Evolutionary conservation across 2,797 vertebrate species (phyloP), one percentile per base, ranked within the genome.

Genomic region (Spondyliosoma cantharus): DNA sequence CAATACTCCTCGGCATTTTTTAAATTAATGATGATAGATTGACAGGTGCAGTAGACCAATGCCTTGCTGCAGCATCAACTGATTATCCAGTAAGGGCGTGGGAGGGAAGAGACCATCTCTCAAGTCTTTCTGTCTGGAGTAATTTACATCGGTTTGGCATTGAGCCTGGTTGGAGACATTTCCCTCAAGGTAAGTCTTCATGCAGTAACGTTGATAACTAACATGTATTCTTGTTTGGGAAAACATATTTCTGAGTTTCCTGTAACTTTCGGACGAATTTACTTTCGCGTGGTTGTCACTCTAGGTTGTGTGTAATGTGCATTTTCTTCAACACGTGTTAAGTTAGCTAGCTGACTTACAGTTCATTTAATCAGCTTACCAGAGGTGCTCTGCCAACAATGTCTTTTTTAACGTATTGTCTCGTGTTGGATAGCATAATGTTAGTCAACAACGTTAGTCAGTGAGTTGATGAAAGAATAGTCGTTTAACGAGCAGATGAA

Each of bases 41-140:
- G 90, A 87, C 87, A 89, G 82, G 17, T 60, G 12, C 3, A 50
- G 1, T 67, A 1, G 75, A 74, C 91, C 87, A 91, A 88, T 90
- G 32, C 0, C 19, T 6, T 27, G 20, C 20, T 43, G n/a, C 7
- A 15, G 9, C 59, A 32, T 29, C 0, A 1, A 5, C 22, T 27
- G 32, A 54, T 57, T 20, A 32, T 50, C 86, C 89, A 88, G 90
- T 90, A 7, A 45, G 58, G 4, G 0, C 0, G 5, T 11, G 0
- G 22, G 48, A 9, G 22, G 49, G 60, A 32, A 7, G 43, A 3
- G 1, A 4, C 43, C 5, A 0, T 2, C n/a, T 0, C 7, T 32
- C 4, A 6, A 4, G 0, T 0, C 0, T 1, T 8, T 15, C 1
- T 0, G 0, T 5, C 37, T 0, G n/a, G 3, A 25, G 20, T 17